A percentile compares a stretch with the other conserved stretches of the same genome.
phyloP scores from a whole-genome alignment of 2,113 vertebrate species.

The Eidolon helvum region DNA sequence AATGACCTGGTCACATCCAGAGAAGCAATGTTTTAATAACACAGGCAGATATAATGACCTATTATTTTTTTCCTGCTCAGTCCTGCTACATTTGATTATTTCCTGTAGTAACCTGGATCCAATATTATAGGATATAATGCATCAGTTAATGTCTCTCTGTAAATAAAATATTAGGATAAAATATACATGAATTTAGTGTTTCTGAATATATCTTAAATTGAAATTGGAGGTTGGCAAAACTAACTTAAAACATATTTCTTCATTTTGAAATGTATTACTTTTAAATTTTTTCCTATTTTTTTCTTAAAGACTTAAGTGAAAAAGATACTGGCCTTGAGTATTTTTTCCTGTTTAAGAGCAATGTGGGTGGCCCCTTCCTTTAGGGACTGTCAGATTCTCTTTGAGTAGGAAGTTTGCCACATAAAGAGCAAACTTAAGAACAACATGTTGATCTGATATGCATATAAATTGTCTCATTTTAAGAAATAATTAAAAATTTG shows the following conservation, averaged over 20 bases:
- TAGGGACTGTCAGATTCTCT: slow-evolving; percentile 59
- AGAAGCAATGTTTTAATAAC: slow-evolving; percentile 72
- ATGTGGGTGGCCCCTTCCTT: slow-evolving; percentile 63
- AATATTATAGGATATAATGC: slow-evolving; percentile 76
- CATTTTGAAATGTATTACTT: slow-evolving; percentile 67
- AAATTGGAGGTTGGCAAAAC: slow-evolving; percentile 52
- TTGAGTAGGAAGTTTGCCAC: slow-evolving; percentile 38
- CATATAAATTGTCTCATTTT: background rate
- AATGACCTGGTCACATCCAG: slow-evolving; percentile 67
- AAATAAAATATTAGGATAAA: slow-evolving; percentile 80
- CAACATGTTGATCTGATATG: slow-evolving; percentile 38
- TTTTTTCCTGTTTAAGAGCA: slow-evolving; percentile 66
- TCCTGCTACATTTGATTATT: slow-evolving; percentile 70
- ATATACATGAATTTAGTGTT: slow-evolving; percentile 73
- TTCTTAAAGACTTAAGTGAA: slow-evolving; percentile 56
- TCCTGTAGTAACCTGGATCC: slow-evolving; percentile 75
- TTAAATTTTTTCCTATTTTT: slow-evolving; percentile 45
- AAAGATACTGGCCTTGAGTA: slow-evolving; percentile 17
- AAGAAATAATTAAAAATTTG: background rate
- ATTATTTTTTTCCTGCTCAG: slow-evolving; percentile 59
- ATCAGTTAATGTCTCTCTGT: slow-evolving; percentile 76
- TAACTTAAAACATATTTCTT: slow-evolving; percentile 69
- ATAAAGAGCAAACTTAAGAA: slow-evolving; percentile 61
- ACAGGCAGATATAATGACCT: slow-evolving; percentile 72
- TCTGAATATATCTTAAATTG: slow-evolving; percentile 69